phyloP scores from a whole-genome alignment of 2,113 vertebrate genomes.

The Tychaedon coryphoeus region DNA sequence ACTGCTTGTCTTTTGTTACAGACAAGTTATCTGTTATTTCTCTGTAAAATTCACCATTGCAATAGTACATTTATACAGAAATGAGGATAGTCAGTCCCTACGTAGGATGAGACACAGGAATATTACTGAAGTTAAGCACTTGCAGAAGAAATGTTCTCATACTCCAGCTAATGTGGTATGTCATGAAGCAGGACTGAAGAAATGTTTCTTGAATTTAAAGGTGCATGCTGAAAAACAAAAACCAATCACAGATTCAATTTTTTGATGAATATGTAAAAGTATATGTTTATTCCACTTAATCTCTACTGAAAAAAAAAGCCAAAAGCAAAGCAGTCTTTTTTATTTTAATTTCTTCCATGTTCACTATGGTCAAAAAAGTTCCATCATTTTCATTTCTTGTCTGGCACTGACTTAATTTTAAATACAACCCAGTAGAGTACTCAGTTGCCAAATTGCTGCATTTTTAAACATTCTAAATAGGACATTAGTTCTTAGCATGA shows the following conservation, averaged over 20 bases:
- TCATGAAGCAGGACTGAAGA: background rate
- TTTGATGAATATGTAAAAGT: background rate
- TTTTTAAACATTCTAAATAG: conserved; percentile 71
- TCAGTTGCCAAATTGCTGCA: conserved; percentile 28
- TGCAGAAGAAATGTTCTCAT: background rate
- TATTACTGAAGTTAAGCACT: background rate
- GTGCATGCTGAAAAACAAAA: background rate
- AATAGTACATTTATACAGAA: background rate
- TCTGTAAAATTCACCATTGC: background rate
- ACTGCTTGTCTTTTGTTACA: background rate
- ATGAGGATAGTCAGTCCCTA: rapidly evolving
- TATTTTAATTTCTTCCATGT: background rate
- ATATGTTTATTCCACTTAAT: background rate
- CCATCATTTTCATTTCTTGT: background rate
- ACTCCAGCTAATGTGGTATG: background rate
- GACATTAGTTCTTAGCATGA: conserved; percentile 73
- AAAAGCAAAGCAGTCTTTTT: background rate
- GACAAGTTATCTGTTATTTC: background rate
- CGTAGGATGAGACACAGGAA: background rate
- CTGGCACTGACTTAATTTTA: background rate
- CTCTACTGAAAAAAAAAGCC: background rate
- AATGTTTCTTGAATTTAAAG: background rate
- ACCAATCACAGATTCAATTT: background rate
- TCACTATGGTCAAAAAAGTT: background rate
- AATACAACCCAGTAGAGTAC: background rate